These are phyloP conservation scores for Poeciliopsis infans DNA, from an alignment of 2,797 vertebrate species.

Conservation along the genomic window DNA sequence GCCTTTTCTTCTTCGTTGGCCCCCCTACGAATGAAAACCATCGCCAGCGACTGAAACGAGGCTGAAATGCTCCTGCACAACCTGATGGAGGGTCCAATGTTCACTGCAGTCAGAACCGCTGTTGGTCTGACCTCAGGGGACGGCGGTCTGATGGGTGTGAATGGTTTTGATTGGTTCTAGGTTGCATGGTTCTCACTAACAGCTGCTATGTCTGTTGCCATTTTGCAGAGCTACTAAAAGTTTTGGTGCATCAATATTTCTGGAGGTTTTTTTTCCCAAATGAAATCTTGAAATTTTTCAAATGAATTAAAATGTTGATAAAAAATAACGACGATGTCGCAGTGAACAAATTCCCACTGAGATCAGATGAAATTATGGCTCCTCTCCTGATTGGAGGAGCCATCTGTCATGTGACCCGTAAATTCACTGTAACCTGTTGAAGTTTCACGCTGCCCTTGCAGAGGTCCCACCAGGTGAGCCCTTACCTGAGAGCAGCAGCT, in stretches of 20 bases:
- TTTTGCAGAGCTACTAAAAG: background rate
- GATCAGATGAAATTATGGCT: background rate
- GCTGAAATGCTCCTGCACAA: background rate
- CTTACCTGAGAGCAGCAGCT: conserved; percentile 9
- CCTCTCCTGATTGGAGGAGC: conserved; percentile 9
- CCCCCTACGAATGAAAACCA: background rate
- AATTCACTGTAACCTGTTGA: conserved; percentile 66
- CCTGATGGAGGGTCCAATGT: background rate
- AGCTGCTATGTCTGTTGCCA: background rate
- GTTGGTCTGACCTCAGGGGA: conserved; percentile 10
- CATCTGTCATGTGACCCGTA: conserved; percentile 44
- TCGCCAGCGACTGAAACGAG: background rate
- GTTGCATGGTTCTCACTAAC: conserved; percentile 27
- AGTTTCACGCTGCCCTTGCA: conserved; percentile 79
- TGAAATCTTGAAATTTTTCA: background rate
- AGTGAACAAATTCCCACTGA: background rate
- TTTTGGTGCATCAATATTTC: background rate
- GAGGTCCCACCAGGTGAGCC: conserved; percentile 81
- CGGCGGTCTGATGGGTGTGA: conserved; percentile 47
- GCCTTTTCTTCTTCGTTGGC: background rate
- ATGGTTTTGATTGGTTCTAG: conserved; percentile 27
- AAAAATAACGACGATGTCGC: background rate
- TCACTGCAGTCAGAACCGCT: background rate
- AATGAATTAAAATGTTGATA: background rate
- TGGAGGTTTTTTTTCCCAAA: background rate